A percentile compares a stretch with the other conserved stretches of the same genome.
phyloP scores from a whole-genome alignment of 2,113 vertebrate species.

The Cryptoleucopteryx plumbea region DNA sequence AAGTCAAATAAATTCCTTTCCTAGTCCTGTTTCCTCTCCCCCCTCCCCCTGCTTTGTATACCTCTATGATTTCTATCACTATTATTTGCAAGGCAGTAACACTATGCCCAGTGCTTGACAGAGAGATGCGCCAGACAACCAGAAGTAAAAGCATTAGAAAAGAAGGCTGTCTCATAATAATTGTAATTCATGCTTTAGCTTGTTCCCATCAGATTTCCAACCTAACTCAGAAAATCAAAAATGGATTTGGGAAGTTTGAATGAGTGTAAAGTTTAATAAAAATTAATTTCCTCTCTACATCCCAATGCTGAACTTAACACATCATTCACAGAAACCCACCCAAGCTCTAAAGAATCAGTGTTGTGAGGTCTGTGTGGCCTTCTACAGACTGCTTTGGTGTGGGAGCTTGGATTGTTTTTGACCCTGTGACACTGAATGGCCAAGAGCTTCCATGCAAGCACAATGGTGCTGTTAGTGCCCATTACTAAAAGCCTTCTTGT shows the following conservation, averaged over 20 bases:
- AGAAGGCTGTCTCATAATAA: not conserved
- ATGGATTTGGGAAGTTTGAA: not conserved
- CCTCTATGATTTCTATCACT: not conserved
- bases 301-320: slow-evolving; percentile 3
- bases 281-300: not conserved
- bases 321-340: slow-evolving; percentile 24
- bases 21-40: not conserved
- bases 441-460: slow-evolving; percentile 57
- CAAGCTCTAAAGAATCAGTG: slow-evolving; percentile 10
- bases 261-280: not conserved
- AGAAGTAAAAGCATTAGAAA: not conserved
- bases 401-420: slow-evolving; percentile 59
- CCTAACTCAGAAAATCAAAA: not conserved
- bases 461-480: slow-evolving; percentile 64
- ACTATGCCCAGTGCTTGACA: not conserved
- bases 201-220: not conserved
- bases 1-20: not conserved
- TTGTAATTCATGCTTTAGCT: not conserved
- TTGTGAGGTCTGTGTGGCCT: slow-evolving; percentile 48
- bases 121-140: not conserved
- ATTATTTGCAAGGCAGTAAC: not conserved
- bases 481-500: slow-evolving; percentile 60
- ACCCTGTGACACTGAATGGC: slow-evolving; percentile 61
- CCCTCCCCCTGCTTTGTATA: not conserved
- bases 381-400: slow-evolving; percentile 45